Base-by-base conservation (phyloP, 1,140 invertebrate species). In the Drosophila ogumai region DNA sequence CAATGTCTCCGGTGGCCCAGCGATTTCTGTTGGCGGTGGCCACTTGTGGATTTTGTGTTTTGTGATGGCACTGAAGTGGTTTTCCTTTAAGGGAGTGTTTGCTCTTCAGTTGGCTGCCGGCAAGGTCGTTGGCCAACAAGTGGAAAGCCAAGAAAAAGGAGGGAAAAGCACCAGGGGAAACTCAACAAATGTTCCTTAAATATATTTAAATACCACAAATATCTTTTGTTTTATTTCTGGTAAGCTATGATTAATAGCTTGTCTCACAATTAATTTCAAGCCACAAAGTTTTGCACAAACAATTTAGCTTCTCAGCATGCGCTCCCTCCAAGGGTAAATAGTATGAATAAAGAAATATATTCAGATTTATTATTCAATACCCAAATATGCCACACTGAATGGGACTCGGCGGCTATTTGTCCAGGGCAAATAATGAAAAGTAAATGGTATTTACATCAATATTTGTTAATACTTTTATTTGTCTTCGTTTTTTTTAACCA, bases 1-100 rank as follows among this genome's bases (percentile, higher is more conserved):
- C 47, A 40, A 46, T 41, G 64, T 41, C 72, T 74, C 50, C 68
- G 47, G 40, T 73, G 71, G 68, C 69, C 22, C 69, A 58, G 31
- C 52, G 43, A 64, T 19, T 40, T 65, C 38, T 34, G 61, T 15
- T 56, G 69, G 31, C 57, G 47, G 47, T 66, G 73, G 79, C 74
- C 81, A 84, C 81, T 84, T 84, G 81, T 84, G 81, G 81, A 47
- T 72, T 80, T 60, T 47, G 43, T 61, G 31, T 69, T 50, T 60
- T 57, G 31, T 25, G 44, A 31, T 46, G 54, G 10, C 54, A 43
- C 67, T 36, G 19, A 41, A 77, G 65, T 50, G 74, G 56, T 41
- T 57, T 43, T 49, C 69, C 50, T 74, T 41, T 12, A 22, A 34
- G 12, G 40, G 31, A 64, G 64, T 61, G 50, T 77, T 77, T 77